Percentiles rank a stretch among this genome's conserved stretches.
Evolutionary conservation across 2,113 vertebrate genomes (phyloP).

Genomic region (Kryptolebias marmoratus): DNA sequence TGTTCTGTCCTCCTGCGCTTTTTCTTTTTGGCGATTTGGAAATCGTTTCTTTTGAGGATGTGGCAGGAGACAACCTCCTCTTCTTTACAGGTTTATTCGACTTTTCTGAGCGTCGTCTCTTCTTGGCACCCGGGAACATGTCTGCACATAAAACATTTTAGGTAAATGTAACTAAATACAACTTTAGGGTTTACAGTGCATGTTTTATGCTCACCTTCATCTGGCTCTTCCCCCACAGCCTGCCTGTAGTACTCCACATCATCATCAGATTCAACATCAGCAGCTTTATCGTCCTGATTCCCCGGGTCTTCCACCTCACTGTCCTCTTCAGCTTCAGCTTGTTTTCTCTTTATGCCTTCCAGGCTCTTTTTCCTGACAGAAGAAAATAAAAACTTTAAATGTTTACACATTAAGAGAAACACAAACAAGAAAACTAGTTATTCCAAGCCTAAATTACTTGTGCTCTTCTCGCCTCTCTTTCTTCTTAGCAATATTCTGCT

Average conservation of each 20-base stretch:
- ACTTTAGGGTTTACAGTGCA: not conserved
- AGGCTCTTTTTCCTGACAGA: slow-evolving; percentile 85
- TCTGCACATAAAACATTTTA: slow-evolving; percentile 57
- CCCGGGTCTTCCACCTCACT: slow-evolving; percentile 90
- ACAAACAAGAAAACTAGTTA: not conserved
- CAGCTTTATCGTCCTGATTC: slow-evolving; percentile 49
- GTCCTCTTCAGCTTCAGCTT: slow-evolving; percentile 59
- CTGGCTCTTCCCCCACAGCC: slow-evolving; percentile 89
- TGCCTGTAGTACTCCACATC: slow-evolving; percentile 91
- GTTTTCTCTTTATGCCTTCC: slow-evolving; percentile 84
- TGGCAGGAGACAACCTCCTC: slow-evolving; percentile 45
- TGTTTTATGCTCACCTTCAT: slow-evolving; percentile 80
- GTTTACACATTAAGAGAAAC: not conserved
- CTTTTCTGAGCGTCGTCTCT: slow-evolving; percentile 44
- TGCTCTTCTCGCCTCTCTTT: slow-evolving; percentile 77
- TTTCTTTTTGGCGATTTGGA: slow-evolving; percentile 37
- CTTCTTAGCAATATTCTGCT: slow-evolving; percentile 83
- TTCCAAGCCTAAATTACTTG: slow-evolving; percentile 68
- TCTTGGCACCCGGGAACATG: slow-evolving; percentile 79
- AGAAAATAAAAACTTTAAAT: rapidly evolving
- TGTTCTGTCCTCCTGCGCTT: slow-evolving; percentile 4
- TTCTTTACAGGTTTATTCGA: slow-evolving; percentile 65
- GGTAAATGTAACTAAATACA: not conserved
- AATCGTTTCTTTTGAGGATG: slow-evolving; percentile 14
- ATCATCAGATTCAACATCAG: slow-evolving; percentile 80